phyloP scores from a whole-genome alignment of 2,797 vertebrate genomes.

The Melanotaenia boesemani region DNA sequence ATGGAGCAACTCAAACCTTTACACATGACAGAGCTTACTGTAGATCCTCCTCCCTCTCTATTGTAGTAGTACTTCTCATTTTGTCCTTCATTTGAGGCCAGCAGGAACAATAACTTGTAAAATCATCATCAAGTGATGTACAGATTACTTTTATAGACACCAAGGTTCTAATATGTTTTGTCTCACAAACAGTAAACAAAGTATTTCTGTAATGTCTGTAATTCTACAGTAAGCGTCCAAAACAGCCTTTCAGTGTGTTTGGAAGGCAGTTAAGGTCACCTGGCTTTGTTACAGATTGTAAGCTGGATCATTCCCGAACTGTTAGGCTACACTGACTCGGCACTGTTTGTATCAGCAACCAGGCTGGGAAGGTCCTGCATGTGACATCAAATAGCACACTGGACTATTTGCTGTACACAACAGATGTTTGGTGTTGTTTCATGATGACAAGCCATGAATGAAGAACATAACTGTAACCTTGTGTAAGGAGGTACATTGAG shows the following conservation, averaged over 20 bases:
- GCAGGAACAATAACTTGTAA: neutral
- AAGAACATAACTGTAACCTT: neutral
- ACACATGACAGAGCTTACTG: constrained; percentile 74
- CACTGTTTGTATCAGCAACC: constrained; percentile 54
- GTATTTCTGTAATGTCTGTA: neutral
- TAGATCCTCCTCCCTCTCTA: constrained; percentile 18
- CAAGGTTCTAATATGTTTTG: neutral
- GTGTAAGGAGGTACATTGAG: too few species aligned
- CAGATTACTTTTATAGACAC: constrained; percentile 1
- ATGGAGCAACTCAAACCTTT: constrained; percentile 61
- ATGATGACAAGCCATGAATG: constrained; percentile 19
- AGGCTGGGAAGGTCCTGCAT: constrained; percentile 15
- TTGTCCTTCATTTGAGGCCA: constrained; percentile 20
- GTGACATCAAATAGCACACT: constrained; percentile 31
- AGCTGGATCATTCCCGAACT: constrained; percentile 58
- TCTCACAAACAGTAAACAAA: neutral
- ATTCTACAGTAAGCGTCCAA: constrained; percentile 9
- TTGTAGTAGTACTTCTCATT: constrained; percentile 10
- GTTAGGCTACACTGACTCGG: constrained; percentile 64
- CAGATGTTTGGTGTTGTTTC: constrained; percentile 26
- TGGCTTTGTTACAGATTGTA: constrained; percentile 54
- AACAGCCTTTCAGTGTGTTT: constrained; percentile 30
- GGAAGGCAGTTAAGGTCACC: constrained; percentile 43
- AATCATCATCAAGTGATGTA: neutral
- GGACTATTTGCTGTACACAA: constrained; percentile 19